These are phyloP conservation scores for Zaprionus lineosus DNA, from an alignment of 2,888 invertebrate genomes.

Conservation along the genomic window DNA sequence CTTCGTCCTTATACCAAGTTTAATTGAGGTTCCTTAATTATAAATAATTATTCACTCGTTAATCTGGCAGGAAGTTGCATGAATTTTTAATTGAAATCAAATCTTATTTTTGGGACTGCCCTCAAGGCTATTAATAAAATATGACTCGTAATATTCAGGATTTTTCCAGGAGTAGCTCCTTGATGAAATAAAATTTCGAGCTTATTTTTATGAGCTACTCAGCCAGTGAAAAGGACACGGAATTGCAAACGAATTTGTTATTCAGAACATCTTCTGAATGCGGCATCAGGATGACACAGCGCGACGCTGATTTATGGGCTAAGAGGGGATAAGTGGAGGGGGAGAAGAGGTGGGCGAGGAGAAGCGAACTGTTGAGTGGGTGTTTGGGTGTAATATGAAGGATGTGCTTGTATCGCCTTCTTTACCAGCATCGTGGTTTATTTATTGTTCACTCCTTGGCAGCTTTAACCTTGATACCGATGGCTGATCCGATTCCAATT, in stretches of 20 bases:
- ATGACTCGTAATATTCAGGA: too few species aligned
- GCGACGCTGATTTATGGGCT: conserved; percentile 36
- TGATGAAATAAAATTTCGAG: too few species aligned
- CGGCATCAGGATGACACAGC: conserved; percentile 24
- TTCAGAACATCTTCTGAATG: conserved; percentile 4
- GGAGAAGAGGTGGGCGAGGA: background rate
- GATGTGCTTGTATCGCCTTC: conserved; percentile 6
- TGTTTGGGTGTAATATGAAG: conserved; percentile 4
- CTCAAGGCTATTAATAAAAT: too few species aligned
- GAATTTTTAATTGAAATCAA: too few species aligned
- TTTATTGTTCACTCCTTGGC: conserved; percentile 41
- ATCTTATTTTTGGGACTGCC: too few species aligned
- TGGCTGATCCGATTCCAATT: conserved; percentile 54
- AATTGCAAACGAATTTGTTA: conserved; percentile 6
- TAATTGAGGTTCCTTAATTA: too few species aligned
- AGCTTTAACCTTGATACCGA: conserved; percentile 49
- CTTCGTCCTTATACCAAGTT: too few species aligned
- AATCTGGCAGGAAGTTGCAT: too few species aligned
- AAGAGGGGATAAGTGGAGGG: background rate
- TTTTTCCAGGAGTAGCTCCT: too few species aligned
- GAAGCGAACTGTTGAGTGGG: background rate
- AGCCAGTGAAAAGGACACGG: too few species aligned
- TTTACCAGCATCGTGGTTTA: conserved; percentile 31
- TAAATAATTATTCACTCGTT: too few species aligned
- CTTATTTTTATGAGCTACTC: too few species aligned